A percentile compares a stretch with the other conserved stretches of the same genome.
Evolutionary conservation across 2,888 invertebrate species (phyloP).

Genomic region (Sericinus montela): DNA sequence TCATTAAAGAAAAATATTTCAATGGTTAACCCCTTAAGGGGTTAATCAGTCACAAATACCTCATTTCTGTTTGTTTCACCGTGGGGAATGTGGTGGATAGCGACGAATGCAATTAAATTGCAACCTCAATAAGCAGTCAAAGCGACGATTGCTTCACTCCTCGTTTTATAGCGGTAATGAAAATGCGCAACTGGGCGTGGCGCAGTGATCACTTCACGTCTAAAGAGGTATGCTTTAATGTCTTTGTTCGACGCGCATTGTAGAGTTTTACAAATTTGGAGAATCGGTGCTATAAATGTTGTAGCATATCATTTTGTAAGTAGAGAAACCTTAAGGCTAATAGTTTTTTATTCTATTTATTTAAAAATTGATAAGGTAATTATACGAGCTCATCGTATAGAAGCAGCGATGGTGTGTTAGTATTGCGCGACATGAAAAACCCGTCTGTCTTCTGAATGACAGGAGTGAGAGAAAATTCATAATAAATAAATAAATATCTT

Average conservation of each 20-base stretch:
- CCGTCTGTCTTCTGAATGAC: no score
- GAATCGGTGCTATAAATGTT: neutral
- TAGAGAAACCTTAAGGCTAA: no score
- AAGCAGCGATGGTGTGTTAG: no score
- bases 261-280: neutral
- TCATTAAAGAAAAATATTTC: neutral
- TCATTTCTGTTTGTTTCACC: neutral
- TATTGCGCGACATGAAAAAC: no score
- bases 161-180: constrained; percentile 54
- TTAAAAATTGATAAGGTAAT: no score
- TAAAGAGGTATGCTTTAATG: no score
- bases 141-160: constrained; percentile 33
- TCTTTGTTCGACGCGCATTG: constrained; percentile 24
- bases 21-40: neutral
- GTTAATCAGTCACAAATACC: neutral
- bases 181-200: constrained; percentile 45
- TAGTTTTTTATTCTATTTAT: no score
- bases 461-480: no score
- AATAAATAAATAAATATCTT: no score
- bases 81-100: constrained; percentile 23
- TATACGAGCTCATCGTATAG: no score
- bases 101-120: constrained; percentile 47
- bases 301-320: no score
- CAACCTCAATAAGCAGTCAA: constrained; percentile 46
- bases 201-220: constrained; percentile 41